Percentiles rank a stretch among this genome's conserved stretches.
These are phyloP conservation scores for Mayetiola destructor DNA, from an alignment of 2,888 invertebrate genomes.

Conservation along the genomic window DNA sequence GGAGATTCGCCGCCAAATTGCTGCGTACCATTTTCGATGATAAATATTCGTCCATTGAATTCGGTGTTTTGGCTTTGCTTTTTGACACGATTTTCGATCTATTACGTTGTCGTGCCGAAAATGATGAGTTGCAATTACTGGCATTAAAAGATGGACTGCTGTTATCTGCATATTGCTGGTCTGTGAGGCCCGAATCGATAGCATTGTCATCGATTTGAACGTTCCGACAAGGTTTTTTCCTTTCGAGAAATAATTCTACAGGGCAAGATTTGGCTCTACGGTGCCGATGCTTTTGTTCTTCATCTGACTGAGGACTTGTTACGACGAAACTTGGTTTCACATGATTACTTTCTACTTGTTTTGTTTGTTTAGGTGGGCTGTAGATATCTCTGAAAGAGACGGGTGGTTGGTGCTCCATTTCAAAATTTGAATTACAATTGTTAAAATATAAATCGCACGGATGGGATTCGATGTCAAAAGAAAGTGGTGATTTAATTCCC, in stretches of 20 bases:
- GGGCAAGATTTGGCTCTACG: constrained; percentile 1
- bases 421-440: not conserved
- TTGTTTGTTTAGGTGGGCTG: not conserved
- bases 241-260: not conserved
- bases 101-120: too few relatives aligned
- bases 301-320: not conserved
- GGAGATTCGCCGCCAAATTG: not conserved
- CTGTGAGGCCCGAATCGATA: too few relatives aligned
- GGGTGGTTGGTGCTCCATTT: not conserved
- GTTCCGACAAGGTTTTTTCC: not conserved
- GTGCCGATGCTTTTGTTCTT: not conserved
- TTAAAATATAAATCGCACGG: not conserved
- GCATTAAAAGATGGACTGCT: too few relatives aligned
- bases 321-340: not conserved
- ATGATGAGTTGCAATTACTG: too few relatives aligned
- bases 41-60: constrained; percentile 5
- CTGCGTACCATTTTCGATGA: constrained; percentile 5
- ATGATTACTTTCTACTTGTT: too few relatives aligned
- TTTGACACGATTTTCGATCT: not conserved
- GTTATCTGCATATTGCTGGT: too few relatives aligned
- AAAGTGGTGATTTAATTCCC: not conserved
- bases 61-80: not conserved
- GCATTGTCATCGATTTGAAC: not conserved
- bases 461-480: not conserved
- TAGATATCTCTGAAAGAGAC: not conserved